Percentiles rank a stretch among this genome's conserved stretches.
Evolutionary conservation across 2,888 invertebrate species (phyloP).

Genomic region (Cerastis rubricosa): DNA sequence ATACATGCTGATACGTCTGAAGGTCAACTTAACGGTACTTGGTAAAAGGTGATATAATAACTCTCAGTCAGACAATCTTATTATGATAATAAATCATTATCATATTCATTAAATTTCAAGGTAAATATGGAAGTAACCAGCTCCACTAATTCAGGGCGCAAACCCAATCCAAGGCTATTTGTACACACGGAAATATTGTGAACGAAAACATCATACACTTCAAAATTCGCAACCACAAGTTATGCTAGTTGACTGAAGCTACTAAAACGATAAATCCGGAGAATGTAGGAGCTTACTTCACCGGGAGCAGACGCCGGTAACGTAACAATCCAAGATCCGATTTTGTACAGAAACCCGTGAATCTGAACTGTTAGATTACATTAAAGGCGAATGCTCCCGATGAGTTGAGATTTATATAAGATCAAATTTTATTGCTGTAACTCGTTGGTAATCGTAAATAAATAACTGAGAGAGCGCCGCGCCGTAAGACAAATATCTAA

Average conservation of each 20-base stretch:
- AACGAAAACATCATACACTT: neutral
- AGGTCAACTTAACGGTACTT: constrained; percentile 28
- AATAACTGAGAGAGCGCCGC: neutral
- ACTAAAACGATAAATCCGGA: neutral
- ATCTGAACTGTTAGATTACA: neutral
- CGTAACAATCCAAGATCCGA: neutral
- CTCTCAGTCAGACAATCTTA: constrained; percentile 24
- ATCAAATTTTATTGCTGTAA: no score
- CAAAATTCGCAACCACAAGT: constrained; percentile 10
- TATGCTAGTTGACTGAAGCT: neutral
- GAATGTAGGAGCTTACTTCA: neutral
- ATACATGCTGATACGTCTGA: constrained; percentile 23
- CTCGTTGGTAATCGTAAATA: no score
- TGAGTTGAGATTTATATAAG: no score
- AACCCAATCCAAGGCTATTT: neutral
- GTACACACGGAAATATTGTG: neutral
- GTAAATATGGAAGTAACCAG: constrained; percentile 19
- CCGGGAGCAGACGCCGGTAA: neutral
- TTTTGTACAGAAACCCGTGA: neutral
- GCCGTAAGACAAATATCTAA: constrained; percentile 1
- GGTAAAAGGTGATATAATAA: constrained; percentile 30
- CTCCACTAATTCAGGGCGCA: neutral
- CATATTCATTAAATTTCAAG: constrained; percentile 39
- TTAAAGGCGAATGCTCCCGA: neutral
- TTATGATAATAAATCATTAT: constrained; percentile 44